Evolutionary conservation across 2,113 vertebrate species (phyloP).

Genomic region (Entosphenus tridentatus): DNA sequence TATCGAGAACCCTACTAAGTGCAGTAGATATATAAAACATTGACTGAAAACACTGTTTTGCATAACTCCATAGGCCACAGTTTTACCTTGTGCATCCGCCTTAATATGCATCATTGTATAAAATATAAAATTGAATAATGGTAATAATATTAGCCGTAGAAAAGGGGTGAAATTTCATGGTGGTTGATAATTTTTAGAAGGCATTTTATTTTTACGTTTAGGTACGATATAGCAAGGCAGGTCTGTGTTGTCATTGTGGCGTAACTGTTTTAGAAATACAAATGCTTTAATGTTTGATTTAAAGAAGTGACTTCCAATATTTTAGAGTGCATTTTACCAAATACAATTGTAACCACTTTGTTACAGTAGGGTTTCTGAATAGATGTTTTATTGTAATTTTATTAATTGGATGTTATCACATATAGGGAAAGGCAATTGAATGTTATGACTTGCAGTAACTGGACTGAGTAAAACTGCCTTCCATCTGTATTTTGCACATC

Average conservation of each 20-base stretch:
- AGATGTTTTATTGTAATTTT: neutral
- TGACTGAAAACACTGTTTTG: too few relatives aligned
- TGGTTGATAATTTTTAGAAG: neutral
- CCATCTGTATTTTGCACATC: slow-evolving; percentile 5
- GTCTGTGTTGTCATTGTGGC: neutral
- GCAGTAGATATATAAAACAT: neutral
- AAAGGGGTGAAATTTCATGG: neutral
- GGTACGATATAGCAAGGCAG: neutral
- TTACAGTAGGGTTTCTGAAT: neutral
- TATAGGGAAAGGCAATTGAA: neutral
- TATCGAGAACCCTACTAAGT: neutral
- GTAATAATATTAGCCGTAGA: neutral
- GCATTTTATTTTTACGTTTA: neutral
- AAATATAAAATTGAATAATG: neutral
- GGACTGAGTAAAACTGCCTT: slow-evolving; percentile 4
- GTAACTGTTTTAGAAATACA: neutral
- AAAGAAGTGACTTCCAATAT: neutral
- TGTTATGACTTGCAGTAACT: slow-evolving; percentile 1
- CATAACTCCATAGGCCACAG: too few relatives aligned
- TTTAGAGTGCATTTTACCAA: slow-evolving; percentile 4
- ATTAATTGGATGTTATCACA: neutral
- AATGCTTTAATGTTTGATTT: neutral
- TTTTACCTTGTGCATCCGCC: neutral
- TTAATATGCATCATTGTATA: neutral
- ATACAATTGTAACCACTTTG: neutral